Percentiles rank a stretch among this genome's conserved stretches.
Conservation (phyloP, 2,797 vertebrate species). For the Pagetopsis macropterus region DNA sequence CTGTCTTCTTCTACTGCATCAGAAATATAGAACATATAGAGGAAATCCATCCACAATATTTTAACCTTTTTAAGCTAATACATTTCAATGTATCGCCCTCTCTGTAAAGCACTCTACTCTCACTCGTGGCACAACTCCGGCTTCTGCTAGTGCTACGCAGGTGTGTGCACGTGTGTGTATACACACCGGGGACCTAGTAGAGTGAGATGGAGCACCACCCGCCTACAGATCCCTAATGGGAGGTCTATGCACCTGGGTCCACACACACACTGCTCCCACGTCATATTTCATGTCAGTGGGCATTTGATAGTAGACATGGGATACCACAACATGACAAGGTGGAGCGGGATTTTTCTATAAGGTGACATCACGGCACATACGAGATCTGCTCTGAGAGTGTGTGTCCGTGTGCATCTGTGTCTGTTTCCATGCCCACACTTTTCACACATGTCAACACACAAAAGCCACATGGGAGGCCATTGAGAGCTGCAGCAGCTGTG, state of each 20-base stretch:
- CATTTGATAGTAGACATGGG: slow-evolving; percentile 71
- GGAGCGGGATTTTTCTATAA: slow-evolving; percentile 68
- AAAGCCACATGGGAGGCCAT: slow-evolving; percentile 80
- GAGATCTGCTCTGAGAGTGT: slow-evolving; percentile 40
- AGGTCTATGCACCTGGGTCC: slow-evolving; percentile 78
- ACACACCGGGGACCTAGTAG: slow-evolving; percentile 55
- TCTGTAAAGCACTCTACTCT: slow-evolving; percentile 6
- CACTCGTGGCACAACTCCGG: slow-evolving; percentile 52
- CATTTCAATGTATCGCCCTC: background rate
- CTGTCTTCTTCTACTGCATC: slow-evolving; percentile 8
- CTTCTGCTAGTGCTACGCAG: slow-evolving; percentile 48
- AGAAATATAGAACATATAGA: slow-evolving; percentile 21
- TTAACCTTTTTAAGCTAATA: slow-evolving; percentile 3
- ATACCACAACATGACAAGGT: slow-evolving; percentile 77
- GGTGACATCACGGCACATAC: slow-evolving; percentile 74
- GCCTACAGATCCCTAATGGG: slow-evolving; percentile 75
- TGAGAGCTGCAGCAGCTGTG: slow-evolving; percentile 80
- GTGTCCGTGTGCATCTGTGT: slow-evolving; percentile 64
- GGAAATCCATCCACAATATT: background rate
- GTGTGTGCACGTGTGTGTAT: slow-evolving; percentile 59
- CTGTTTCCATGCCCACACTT: slow-evolving; percentile 71
- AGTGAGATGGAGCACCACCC: slow-evolving; percentile 71
- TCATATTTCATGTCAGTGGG: slow-evolving; percentile 78
- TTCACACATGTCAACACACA: slow-evolving; percentile 82
- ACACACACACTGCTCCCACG: slow-evolving; percentile 27